A percentile compares a stretch with the other conserved stretches of the same genome.
Evolutionary conservation across 2,888 invertebrate species (phyloP).

Genomic region (Thecocarcelia acutangulata): DNA sequence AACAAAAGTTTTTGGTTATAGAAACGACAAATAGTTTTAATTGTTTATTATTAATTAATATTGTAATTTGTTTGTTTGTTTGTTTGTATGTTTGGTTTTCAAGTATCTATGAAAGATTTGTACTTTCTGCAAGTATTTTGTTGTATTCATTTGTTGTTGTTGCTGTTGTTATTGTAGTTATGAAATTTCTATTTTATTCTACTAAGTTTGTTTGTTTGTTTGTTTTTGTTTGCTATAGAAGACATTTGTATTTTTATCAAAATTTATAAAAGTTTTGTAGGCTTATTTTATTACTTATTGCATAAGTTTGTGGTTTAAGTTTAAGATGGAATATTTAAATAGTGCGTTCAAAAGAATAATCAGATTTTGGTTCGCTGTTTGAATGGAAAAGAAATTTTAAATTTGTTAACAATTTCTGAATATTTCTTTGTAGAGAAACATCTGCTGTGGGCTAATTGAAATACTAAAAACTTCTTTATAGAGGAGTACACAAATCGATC

Average conservation of each 20-base stretch:
- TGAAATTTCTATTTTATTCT: constrained; percentile 46
- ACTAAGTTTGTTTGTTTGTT: constrained; percentile 48
- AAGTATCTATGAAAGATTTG: constrained; percentile 75
- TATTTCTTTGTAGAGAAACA: too few relatives aligned
- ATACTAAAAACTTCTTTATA: too few relatives aligned
- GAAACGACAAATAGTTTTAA: constrained; percentile 35
- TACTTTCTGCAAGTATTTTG: constrained; percentile 79
- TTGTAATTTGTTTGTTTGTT: constrained; percentile 37
- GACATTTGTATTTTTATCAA: constrained; percentile 76
- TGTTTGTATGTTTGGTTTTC: constrained; percentile 29
- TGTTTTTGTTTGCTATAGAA: constrained; percentile 65
- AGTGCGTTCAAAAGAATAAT: too few relatives aligned
- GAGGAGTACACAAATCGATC: too few relatives aligned
- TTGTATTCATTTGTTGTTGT: constrained; percentile 71
- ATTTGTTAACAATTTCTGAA: too few relatives aligned
- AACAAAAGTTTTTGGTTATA: constrained; percentile 26
- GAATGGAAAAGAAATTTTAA: too few relatives aligned
- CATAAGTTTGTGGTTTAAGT: constrained; percentile 49
- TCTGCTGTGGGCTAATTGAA: too few relatives aligned
- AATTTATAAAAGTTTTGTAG: constrained; percentile 21
- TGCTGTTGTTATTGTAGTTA: constrained; percentile 70
- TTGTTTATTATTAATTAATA: constrained; percentile 51
- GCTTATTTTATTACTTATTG: constrained; percentile 72
- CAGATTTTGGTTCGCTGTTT: too few relatives aligned
- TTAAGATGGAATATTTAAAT: not conserved